Evolutionary conservation across 2,888 invertebrate species (phyloP), one percentile per base, ranked within the genome.

Genomic region (Polydrusus cervinus): DNA sequence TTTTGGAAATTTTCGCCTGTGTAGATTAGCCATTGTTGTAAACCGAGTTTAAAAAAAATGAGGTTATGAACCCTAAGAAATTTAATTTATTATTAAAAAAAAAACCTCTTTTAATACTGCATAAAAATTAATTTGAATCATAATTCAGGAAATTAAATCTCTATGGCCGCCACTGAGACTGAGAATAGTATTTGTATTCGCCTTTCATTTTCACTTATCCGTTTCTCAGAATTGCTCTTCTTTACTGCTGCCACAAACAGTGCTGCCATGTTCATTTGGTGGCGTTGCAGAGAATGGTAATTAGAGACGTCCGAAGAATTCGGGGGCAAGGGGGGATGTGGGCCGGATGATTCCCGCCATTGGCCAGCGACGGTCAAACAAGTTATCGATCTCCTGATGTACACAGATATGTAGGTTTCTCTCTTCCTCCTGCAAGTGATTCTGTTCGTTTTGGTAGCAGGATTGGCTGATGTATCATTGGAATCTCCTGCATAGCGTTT

Each of bases 361-460:
- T 74, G 74, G 84, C 79, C 83, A 80, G 78, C 76, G 75, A 73
- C 78, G 83, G 83, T 83, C 84, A 84, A 83, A 83, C 83, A 75
- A 81, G 84, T 82, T 83, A 83, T 83, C 82, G 83, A 83, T 83
- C 81, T 82, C 80, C 57, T 62, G 72, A 68, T 72, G 57, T 45
- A 43, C 38, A 40, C 38, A 14, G 45, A 47, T n/a, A 60, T 45
- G 34, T 10, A 3, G 51, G 69, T 64, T 64, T 71, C 64, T 62
- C 40, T 71, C 51, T 55, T 45, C 13, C 64, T 66, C 64, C 57
- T 60, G 45, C 14, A 9, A 34, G 14, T n/a, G 55, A 55, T 14
- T 55, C 34, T 55, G 34, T 55, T 14, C 5, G n/a, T 55, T 51
- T 14, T 66, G 34, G 16, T 66, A 49, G 47, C 45, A 49, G 66